Evolutionary conservation across 2,113 vertebrate species (phyloP).

Genomic region (Elephas maximus): DNA sequence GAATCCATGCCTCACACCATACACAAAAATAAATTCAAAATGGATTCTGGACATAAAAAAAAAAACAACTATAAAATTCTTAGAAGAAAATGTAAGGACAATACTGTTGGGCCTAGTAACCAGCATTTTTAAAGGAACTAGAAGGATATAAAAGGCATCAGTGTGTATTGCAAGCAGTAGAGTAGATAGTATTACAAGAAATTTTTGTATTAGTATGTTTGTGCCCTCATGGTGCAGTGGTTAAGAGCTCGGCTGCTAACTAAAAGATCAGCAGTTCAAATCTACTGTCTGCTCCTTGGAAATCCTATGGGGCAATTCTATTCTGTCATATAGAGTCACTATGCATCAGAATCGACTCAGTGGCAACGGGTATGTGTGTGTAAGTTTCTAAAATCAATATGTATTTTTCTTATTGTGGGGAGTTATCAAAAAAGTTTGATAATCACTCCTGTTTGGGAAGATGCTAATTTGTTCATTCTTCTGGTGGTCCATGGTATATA

Average conservation of each 20-base stretch:
- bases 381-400: background rate
- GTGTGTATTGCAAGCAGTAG: background rate
- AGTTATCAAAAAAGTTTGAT: background rate
- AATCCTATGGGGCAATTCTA: too few relatives aligned
- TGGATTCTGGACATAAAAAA: too few relatives aligned
- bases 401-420: background rate
- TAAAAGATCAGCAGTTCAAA: too few relatives aligned
- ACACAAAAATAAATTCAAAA: background rate
- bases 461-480: background rate
- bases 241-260: too few relatives aligned
- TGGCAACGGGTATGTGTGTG: background rate
- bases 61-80: too few relatives aligned
- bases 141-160: background rate
- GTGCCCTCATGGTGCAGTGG: too few relatives aligned
- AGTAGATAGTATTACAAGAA: background rate
- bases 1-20: too few relatives aligned
- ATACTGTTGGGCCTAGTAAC: background rate
- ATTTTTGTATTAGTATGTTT: background rate
- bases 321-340: too few relatives aligned
- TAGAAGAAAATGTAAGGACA: too few relatives aligned
- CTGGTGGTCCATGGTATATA: too few relatives aligned
- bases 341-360: too few relatives aligned
- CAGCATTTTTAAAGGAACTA: constrained; percentile 6
- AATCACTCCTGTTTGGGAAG: background rate
- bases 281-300: too few relatives aligned